These are phyloP conservation scores for Diaprepes abbreviatus DNA, from an alignment of 2,888 invertebrate genomes.

Conservation along the genomic window DNA sequence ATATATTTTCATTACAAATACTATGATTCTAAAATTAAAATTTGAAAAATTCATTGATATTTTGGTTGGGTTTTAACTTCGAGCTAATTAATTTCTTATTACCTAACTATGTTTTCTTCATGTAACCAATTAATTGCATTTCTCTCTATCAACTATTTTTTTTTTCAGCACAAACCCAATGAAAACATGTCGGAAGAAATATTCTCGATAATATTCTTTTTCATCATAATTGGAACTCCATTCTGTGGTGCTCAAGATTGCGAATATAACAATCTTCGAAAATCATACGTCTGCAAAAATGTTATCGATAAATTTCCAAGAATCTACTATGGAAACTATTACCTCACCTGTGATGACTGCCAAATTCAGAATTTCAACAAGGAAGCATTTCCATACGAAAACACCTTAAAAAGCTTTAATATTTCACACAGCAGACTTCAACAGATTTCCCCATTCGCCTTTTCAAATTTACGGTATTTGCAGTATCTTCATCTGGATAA, in stretches of 20 bases:
- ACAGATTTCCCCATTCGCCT: slow-evolving; percentile 57
- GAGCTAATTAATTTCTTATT: no score
- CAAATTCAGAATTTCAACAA: slow-evolving; percentile 57
- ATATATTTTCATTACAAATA: no score
- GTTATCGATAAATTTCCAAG: slow-evolving; percentile 59
- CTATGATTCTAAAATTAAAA: no score
- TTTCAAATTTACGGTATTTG: slow-evolving; percentile 56
- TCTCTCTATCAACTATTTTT: no score
- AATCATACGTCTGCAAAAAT: slow-evolving; percentile 57
- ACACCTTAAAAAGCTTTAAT: slow-evolving; percentile 58
- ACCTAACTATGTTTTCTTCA: no score
- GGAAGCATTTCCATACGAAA: slow-evolving; percentile 59
- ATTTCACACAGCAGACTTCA: slow-evolving; percentile 58
- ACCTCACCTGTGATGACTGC: slow-evolving; percentile 60
- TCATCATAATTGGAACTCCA: slow-evolving; percentile 39
- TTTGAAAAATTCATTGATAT: no score
- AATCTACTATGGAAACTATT: slow-evolving; percentile 59
- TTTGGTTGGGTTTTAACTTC: no score
- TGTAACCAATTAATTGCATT: no score
- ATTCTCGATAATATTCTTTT: slow-evolving; percentile 34
- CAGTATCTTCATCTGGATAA: slow-evolving; percentile 59
- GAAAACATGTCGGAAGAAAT: slow-evolving; percentile 33
- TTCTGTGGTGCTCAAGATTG: slow-evolving; percentile 53
- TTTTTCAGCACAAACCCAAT: background rate
- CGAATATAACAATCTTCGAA: slow-evolving; percentile 54